Evolutionary conservation across 2,888 invertebrate species (phyloP).

Genomic region (Ormyrus pomaceus): DNA sequence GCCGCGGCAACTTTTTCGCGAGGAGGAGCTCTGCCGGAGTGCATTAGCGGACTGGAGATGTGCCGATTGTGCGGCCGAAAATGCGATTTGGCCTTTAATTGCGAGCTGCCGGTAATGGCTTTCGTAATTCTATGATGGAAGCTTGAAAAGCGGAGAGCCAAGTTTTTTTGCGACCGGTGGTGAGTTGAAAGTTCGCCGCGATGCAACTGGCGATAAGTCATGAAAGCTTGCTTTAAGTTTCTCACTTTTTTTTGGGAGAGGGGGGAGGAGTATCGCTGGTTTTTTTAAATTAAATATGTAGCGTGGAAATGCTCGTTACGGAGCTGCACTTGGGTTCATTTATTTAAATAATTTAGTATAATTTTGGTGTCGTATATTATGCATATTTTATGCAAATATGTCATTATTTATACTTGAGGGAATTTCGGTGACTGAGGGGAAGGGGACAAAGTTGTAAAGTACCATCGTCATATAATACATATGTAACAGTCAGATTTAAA

Average conservation of each 20-base stretch:
- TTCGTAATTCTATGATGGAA: no score
- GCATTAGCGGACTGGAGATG: no score
- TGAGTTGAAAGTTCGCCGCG: no score
- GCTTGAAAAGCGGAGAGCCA: background rate
- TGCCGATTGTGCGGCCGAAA: background rate
- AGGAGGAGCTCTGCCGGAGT: background rate
- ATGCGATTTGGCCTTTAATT: background rate
- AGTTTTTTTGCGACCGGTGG: background rate
- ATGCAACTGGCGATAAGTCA: no score
- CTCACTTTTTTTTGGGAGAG: no score
- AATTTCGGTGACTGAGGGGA: background rate
- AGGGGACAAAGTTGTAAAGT: conserved; percentile 13
- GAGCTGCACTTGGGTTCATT: no score
- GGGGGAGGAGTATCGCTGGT: no score
- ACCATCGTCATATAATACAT: conserved; percentile 10
- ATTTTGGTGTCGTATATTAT: background rate
- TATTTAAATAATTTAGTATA: no score
- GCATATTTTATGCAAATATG: background rate
- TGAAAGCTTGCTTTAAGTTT: no score
- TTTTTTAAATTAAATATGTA: no score
- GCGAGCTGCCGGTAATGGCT: no score
- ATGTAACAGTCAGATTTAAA: conserved; percentile 24
- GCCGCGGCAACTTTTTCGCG: background rate
- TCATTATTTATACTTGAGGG: background rate
- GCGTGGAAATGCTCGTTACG: no score